These are phyloP conservation scores for Glaucopsyche alexis DNA, from an alignment of 2,888 invertebrate species.

Conservation along the genomic window DNA sequence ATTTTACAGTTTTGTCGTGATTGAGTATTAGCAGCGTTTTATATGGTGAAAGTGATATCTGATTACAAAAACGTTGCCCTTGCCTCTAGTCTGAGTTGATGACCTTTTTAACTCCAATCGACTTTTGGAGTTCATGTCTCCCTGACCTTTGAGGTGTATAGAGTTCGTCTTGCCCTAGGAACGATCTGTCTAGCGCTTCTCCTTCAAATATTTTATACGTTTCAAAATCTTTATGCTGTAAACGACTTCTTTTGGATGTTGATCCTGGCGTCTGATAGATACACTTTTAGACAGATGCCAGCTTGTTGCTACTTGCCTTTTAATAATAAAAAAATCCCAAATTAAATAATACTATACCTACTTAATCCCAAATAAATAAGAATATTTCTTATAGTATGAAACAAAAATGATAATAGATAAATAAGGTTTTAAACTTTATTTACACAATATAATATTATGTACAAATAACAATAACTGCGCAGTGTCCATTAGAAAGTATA, in stretches of 20 bases:
- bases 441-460: neutral
- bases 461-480: slow-evolving; percentile 18
- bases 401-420: slow-evolving; percentile 6
- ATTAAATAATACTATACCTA: neutral
- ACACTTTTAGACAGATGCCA: no score
- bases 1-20: neutral
- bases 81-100: slow-evolving; percentile 1
- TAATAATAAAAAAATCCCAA: no score
- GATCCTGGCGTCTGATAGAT: no score
- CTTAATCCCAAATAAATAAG: slow-evolving; percentile 16
- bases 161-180: slow-evolving; percentile 5
- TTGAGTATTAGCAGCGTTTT: neutral
- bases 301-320: no score
- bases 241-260: no score
- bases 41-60: neutral
- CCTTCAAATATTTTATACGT: neutral
- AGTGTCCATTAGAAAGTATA: slow-evolving; percentile 28
- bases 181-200: neutral
- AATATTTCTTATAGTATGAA: neutral
- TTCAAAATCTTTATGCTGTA: neutral
- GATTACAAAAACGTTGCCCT: neutral
- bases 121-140: slow-evolving; percentile 20
- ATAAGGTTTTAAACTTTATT: slow-evolving; percentile 2
- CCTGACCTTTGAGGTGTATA: slow-evolving; percentile 13
- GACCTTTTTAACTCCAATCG: neutral